These are phyloP conservation scores for Drosophila birchii DNA, from an alignment of 2,888 invertebrate species.

Conservation along the genomic window DNA sequence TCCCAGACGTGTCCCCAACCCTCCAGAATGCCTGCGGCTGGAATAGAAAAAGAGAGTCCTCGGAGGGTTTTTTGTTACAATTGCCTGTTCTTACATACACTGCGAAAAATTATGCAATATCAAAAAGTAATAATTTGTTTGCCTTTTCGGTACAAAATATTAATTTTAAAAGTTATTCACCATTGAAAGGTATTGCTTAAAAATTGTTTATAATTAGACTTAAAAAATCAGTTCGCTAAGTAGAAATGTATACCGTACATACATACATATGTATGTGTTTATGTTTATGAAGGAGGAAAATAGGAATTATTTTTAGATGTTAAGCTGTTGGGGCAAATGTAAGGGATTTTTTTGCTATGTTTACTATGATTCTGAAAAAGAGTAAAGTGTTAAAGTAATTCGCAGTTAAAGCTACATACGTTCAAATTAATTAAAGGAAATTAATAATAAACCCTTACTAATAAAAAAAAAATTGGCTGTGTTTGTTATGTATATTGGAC, in stretches of 20 bases:
- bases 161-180: too few species aligned
- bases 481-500: neutral
- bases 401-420: neutral
- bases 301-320: neutral
- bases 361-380: neutral
- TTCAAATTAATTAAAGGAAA: neutral
- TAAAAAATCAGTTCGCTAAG: too few species aligned
- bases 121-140: too few species aligned
- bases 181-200: too few species aligned
- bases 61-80: constrained; percentile 34
- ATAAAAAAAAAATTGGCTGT: neutral
- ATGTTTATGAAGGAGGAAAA: neutral
- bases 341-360: neutral
- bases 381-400: neutral
- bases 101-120: neutral
- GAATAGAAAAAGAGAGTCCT: constrained; percentile 21
- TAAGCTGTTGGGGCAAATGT: neutral
- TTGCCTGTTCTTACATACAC: constrained; percentile 16
- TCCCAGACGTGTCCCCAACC: constrained; percentile 33
- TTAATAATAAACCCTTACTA: neutral
- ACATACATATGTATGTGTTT: too few species aligned
- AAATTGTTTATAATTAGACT: too few species aligned
- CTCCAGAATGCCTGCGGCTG: constrained; percentile 36
- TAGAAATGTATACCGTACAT: too few species aligned
- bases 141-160: too few species aligned